Conservation (phyloP, 2,888 invertebrate genomes). For the Rutpela maculata region DNA sequence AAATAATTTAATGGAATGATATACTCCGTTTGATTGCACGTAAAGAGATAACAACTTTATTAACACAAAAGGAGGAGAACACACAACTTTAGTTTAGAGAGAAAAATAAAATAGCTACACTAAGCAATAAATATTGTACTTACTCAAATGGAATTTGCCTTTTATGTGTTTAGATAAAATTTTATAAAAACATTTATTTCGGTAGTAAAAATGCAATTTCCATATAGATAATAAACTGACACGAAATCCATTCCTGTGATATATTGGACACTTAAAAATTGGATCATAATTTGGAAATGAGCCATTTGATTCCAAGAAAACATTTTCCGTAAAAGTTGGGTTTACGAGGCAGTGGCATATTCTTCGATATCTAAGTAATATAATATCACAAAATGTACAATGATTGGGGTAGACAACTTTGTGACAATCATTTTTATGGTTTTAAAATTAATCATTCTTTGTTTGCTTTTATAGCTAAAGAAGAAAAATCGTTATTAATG, state of each 20-base stretch:
- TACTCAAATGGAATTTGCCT: slow-evolving; percentile 49
- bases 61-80: slow-evolving; percentile 32
- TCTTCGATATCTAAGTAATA: neutral
- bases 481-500: no score
- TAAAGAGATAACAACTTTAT: slow-evolving; percentile 36
- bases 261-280: slow-evolving; percentile 41
- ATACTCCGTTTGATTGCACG: slow-evolving; percentile 38
- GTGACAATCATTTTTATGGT: neutral
- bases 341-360: slow-evolving; percentile 10
- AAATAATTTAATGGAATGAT: slow-evolving; percentile 39
- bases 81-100: slow-evolving; percentile 20
- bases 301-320: slow-evolving; percentile 2
- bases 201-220: slow-evolving; percentile 53
- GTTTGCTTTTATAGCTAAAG: no score
- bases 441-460: no score
- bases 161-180: slow-evolving; percentile 45
- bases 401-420: neutral
- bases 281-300: slow-evolving; percentile 25
- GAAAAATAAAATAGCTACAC: slow-evolving; percentile 40
- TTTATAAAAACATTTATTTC: slow-evolving; percentile 52
- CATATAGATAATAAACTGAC: slow-evolving; percentile 45
- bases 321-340: neutral
- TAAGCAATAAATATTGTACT: slow-evolving; percentile 51
- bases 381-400: neutral
- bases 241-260: slow-evolving; percentile 36